These are phyloP conservation scores for Cynocephalus volans DNA, from an alignment of 2,113 vertebrate species.

Conservation along the genomic window DNA sequence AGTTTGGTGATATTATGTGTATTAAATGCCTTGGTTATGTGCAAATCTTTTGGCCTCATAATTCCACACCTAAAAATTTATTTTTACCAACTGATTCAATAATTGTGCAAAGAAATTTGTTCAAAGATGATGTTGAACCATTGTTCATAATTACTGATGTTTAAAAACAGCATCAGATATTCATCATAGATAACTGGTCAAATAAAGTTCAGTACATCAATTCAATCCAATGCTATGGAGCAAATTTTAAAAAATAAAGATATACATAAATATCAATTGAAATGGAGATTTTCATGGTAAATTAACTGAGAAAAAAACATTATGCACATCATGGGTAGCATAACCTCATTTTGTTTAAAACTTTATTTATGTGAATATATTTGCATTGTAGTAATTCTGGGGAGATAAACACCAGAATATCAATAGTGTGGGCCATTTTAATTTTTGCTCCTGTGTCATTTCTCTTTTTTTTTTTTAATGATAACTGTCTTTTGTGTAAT, in stretches of 20 bases:
- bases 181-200: background rate
- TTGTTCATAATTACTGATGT: background rate
- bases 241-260: background rate
- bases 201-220: background rate
- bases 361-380: background rate
- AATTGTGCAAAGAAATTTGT: background rate
- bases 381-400: background rate
- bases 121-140: conserved; percentile 16
- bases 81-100: background rate
- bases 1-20: background rate
- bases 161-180: background rate
- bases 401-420: background rate
- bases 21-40: background rate
- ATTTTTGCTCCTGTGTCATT: background rate
- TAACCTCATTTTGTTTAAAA: background rate
- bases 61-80: background rate
- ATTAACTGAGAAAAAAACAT: background rate
- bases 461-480: background rate
- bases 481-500: background rate
- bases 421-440: background rate
- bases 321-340: background rate
- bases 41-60: background rate
- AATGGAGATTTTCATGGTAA: background rate
- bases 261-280: background rate
- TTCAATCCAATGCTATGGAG: background rate